Evolutionary conservation across 2,797 vertebrate species (phyloP).

Genomic region (Tenualosa thibaudeaui): DNA sequence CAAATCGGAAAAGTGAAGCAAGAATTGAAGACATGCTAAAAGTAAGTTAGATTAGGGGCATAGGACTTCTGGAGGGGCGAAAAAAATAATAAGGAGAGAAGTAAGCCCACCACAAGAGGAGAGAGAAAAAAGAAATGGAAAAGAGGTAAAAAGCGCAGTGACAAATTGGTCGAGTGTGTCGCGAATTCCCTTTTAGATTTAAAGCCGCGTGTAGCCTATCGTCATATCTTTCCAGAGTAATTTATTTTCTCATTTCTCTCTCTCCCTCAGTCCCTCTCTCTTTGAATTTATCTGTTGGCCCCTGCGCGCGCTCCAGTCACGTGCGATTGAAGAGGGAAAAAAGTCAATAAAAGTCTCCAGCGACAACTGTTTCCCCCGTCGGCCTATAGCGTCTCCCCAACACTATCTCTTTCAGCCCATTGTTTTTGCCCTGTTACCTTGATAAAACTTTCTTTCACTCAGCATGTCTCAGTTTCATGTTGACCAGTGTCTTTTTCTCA

Average conservation of each 20-base stretch:
- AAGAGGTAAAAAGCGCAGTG: constrained; percentile 78
- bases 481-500: neutral
- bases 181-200: constrained; percentile 82
- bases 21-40: constrained; percentile 61
- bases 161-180: constrained; percentile 84
- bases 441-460: constrained; percentile 64
- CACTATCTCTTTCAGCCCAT: constrained; percentile 71
- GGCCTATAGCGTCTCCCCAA: constrained; percentile 73
- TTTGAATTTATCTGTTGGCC: constrained; percentile 71
- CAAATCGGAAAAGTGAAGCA: constrained; percentile 52
- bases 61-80: constrained; percentile 67
- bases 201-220: constrained; percentile 82
- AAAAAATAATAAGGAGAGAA: constrained; percentile 66
- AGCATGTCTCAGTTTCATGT: constrained; percentile 4
- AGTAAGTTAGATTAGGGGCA: constrained; percentile 66
- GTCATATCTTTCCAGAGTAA: constrained; percentile 92
- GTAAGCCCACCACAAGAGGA: constrained; percentile 45
- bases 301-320: constrained; percentile 67
- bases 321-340: constrained; percentile 66
- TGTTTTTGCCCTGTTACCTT: constrained; percentile 74
- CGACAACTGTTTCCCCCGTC: constrained; percentile 80
- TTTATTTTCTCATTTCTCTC: constrained; percentile 96
- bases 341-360: constrained; percentile 83
- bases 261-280: constrained; percentile 74
- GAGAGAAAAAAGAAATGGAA: constrained; percentile 68